phyloP scores from a whole-genome alignment of 2,113 vertebrate species.

The Nycticorax nycticorax region DNA sequence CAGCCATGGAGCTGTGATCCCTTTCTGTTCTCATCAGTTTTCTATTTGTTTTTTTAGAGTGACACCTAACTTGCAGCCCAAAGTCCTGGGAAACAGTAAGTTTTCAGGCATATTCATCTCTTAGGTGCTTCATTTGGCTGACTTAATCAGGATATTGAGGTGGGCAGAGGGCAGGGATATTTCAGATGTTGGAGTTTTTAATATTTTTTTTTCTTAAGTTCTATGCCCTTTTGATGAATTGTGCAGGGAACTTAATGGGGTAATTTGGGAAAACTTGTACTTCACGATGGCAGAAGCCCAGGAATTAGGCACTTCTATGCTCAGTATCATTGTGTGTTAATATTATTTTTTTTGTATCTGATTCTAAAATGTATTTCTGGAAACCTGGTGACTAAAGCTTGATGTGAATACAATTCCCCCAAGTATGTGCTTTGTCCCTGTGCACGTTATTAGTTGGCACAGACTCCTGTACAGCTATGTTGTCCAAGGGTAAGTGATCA shows the following conservation, averaged over 20 bases:
- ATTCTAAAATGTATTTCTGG: background rate
- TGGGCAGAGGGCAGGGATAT: background rate
- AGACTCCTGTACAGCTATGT: background rate
- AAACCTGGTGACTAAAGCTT: background rate
- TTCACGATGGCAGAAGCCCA: background rate
- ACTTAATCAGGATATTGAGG: background rate
- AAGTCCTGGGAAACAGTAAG: background rate
- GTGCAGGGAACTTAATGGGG: accelerated
- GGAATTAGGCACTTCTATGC: background rate
- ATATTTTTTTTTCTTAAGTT: background rate
- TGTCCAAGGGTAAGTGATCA: background rate
- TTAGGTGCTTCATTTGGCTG: background rate
- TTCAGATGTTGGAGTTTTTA: background rate
- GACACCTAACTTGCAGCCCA: background rate
- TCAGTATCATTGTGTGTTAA: background rate
- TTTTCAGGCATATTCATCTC: background rate
- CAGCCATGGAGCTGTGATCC: background rate
- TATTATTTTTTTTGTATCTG: background rate
- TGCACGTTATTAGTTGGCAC: background rate
- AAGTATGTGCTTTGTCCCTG: background rate
- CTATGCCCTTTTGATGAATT: background rate
- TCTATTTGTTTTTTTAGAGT: background rate
- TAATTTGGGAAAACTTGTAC: background rate
- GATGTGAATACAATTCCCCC: background rate
- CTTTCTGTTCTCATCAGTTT: background rate